Evolutionary conservation across 2,113 vertebrate species (phyloP).

Genomic region (Triplophysa rosa): DNA sequence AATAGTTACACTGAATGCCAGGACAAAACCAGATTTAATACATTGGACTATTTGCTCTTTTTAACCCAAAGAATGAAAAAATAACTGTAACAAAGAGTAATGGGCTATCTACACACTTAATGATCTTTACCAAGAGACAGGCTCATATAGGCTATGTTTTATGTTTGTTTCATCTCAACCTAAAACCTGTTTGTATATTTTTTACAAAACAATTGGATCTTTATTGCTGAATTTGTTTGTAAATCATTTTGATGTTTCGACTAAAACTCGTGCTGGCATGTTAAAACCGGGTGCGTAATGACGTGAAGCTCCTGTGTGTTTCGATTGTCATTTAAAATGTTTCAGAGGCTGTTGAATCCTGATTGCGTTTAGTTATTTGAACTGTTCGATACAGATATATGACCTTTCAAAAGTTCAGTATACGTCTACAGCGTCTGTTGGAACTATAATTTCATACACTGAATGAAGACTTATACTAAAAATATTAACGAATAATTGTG

Average conservation of each 20-base stretch:
- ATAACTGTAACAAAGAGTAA: neutral
- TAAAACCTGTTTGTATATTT: neutral
- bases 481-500: too few relatives aligned
- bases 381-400: constrained; percentile 44
- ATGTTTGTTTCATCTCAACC: neutral
- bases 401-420: constrained; percentile 52
- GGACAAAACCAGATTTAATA: neutral
- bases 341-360: constrained; percentile 26
- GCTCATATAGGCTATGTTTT: neutral
- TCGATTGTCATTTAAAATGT: neutral
- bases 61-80: neutral
- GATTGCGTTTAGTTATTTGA: constrained; percentile 39
- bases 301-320: neutral
- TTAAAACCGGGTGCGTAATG: neutral
- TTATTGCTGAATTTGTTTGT: neutral
- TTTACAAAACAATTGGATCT: neutral
- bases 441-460: too few relatives aligned
- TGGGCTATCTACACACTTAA: neutral
- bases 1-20: neutral
- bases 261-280: neutral
- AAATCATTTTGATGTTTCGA: neutral
- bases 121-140: neutral
- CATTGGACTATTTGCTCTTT: neutral
- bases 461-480: too few relatives aligned
- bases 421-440: constrained; percentile 3